Conservation (phyloP, 2,888 invertebrate genomes). For the Cistogaster globosa region DNA sequence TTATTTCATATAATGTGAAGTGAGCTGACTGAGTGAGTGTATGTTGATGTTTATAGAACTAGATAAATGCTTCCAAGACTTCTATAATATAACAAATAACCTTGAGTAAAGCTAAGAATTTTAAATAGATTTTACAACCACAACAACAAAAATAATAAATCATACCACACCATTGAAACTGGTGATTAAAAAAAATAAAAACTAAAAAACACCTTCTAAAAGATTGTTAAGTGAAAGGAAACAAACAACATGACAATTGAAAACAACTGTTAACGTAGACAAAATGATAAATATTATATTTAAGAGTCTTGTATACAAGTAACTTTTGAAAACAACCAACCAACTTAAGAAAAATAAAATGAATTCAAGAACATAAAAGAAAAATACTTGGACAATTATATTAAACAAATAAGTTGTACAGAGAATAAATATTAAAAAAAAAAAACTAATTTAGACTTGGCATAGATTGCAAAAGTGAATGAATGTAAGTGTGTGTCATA, state of each 20-base stretch:
- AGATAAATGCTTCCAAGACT: too few relatives aligned
- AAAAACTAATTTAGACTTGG: slow-evolving; percentile 43
- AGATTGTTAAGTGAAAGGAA: slow-evolving; percentile 2
- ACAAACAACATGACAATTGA: slow-evolving; percentile 12
- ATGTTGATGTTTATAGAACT: too few relatives aligned
- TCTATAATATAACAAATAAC: too few relatives aligned
- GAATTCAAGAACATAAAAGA: slow-evolving; percentile 53
- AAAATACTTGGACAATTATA: slow-evolving; percentile 26
- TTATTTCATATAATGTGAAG: too few relatives aligned
- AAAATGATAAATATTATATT: not conserved
- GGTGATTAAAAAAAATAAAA: not conserved
- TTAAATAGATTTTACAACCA: too few relatives aligned
- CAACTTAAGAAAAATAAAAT: too few relatives aligned
- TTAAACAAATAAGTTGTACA: slow-evolving; percentile 26
- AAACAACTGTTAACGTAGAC: slow-evolving; percentile 10
- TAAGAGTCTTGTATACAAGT: too few relatives aligned
- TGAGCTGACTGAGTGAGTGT: too few relatives aligned
- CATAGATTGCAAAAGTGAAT: slow-evolving; percentile 14
- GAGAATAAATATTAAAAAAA: not conserved
- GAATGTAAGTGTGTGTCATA: too few relatives aligned
- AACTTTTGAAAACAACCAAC: not conserved
- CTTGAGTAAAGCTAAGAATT: too few relatives aligned
- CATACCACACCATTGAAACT: slow-evolving; percentile 24
- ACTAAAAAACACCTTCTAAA: slow-evolving; percentile 39
- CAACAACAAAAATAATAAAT: too few relatives aligned